A percentile compares a stretch with the other conserved stretches of the same genome.
These are phyloP conservation scores for Thamnaconus septentrionalis DNA, from an alignment of 2,113 vertebrate genomes.

Conservation along the genomic window DNA sequence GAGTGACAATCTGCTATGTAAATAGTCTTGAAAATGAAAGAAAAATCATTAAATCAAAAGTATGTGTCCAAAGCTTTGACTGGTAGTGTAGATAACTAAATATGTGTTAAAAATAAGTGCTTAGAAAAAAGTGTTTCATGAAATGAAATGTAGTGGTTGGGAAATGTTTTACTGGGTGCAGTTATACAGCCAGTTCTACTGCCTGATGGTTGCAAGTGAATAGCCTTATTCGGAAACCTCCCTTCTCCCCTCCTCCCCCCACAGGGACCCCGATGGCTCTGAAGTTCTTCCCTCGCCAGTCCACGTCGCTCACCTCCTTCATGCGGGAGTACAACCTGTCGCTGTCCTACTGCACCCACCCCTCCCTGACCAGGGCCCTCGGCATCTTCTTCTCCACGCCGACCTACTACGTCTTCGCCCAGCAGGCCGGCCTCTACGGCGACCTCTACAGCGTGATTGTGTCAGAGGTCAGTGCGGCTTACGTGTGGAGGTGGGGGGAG, in stretches of 20 bases:
- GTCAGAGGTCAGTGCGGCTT: constrained; percentile 68
- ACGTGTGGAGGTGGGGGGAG: no score
- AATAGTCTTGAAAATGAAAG: no score
- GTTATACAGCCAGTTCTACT: no score
- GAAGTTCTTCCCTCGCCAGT: constrained; percentile 83
- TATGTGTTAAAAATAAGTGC: no score
- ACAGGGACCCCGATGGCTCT: constrained; percentile 86
- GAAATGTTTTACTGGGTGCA: no score
- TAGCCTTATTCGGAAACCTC: not conserved
- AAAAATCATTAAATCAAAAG: no score
- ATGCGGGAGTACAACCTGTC: constrained; percentile 89
- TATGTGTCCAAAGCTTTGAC: no score
- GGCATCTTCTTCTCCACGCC: constrained; percentile 85
- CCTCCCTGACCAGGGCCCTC: constrained; percentile 81
- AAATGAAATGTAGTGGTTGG: no score
- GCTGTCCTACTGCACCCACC: constrained; percentile 84
- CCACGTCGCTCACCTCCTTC: constrained; percentile 78
- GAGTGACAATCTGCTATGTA: no score
- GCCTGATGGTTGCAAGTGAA: not conserved
- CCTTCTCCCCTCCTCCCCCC: constrained; percentile 15
- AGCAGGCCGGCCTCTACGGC: constrained; percentile 84
- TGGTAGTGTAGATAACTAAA: no score
- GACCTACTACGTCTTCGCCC: constrained; percentile 84
- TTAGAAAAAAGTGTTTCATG: no score
- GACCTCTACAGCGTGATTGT: constrained; percentile 89